A percentile compares a stretch with the other conserved stretches of the same genome.
These are phyloP conservation scores for Tragelaphus buxtoni DNA, from an alignment of 2,113 vertebrate genomes.

Conservation along the genomic window DNA sequence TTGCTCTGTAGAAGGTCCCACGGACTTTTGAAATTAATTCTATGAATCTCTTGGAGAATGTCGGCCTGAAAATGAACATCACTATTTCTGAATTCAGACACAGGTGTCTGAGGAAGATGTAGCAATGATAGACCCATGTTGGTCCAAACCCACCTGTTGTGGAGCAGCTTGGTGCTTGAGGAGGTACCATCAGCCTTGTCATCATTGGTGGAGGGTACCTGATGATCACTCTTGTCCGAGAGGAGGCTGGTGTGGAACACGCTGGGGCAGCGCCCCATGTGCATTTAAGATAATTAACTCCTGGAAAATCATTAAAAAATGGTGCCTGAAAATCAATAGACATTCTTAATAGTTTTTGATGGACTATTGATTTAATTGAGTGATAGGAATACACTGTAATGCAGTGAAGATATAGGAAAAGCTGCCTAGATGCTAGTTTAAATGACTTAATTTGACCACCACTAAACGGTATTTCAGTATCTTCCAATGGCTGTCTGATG, in stretches of 20 bases:
- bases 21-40: background rate
- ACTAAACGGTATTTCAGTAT: background rate
- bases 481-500: background rate
- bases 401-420: background rate
- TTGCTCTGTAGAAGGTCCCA: background rate
- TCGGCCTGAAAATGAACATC: background rate
- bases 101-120: background rate
- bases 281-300: background rate
- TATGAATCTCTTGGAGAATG: background rate
- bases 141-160: background rate
- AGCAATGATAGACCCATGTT: background rate
- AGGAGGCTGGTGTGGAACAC: background rate
- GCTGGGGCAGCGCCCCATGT: background rate
- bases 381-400: background rate
- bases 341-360: background rate
- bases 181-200: background rate
- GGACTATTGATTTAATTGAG: background rate
- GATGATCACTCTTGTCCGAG: background rate
- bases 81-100: background rate
- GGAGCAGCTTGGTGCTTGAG: background rate
- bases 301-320: background rate
- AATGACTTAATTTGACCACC: background rate
- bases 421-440: background rate
- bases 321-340: background rate
- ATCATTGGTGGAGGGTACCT: too few relatives aligned